Conservation (phyloP, 1,140 invertebrate species). For the Pissodes strobi region DNA sequence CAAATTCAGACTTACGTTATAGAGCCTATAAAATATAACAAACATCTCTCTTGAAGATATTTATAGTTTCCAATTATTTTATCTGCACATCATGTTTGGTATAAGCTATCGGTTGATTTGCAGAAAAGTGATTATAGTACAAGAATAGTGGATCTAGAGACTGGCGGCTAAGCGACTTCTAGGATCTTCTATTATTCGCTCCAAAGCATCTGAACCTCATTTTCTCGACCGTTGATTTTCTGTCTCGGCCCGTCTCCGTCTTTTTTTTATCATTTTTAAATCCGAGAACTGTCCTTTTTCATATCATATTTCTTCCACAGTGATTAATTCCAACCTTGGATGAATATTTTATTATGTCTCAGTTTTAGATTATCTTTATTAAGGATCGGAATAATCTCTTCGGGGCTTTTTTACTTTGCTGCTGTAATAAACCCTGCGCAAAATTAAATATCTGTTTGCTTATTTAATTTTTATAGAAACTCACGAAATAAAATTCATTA, state of each 20-base stretch:
- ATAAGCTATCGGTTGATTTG: slow-evolving; percentile 40
- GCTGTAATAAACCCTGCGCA: too few relatives aligned
- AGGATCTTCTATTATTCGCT: slow-evolving; percentile 57
- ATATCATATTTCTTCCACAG: slow-evolving; percentile 31
- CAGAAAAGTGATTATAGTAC: slow-evolving; percentile 40
- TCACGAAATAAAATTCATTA: too few relatives aligned
- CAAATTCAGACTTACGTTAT: too few relatives aligned
- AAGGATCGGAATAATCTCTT: neutral
- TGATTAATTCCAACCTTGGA: slow-evolving; percentile 13
- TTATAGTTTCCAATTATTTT: too few relatives aligned
- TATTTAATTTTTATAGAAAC: too few relatives aligned
- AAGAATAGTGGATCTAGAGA: slow-evolving; percentile 36
- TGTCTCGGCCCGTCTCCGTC: slow-evolving; percentile 43
- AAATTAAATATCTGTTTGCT: too few relatives aligned
- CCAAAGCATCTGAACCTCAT: slow-evolving; percentile 58
- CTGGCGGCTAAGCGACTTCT: slow-evolving; percentile 45
- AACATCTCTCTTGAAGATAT: too few relatives aligned
- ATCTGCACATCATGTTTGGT: too few relatives aligned
- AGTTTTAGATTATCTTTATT: slow-evolving; percentile 2
- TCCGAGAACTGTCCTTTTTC: slow-evolving; percentile 22
- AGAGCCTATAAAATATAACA: too few relatives aligned
- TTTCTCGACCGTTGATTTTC: slow-evolving; percentile 59
- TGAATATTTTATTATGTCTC: slow-evolving; percentile 21
- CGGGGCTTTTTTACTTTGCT: neutral
- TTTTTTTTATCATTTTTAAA: slow-evolving; percentile 32